These are phyloP conservation scores for Hydrolagus affinis DNA, from an alignment of 2,113 vertebrate species.

Conservation along the genomic window DNA sequence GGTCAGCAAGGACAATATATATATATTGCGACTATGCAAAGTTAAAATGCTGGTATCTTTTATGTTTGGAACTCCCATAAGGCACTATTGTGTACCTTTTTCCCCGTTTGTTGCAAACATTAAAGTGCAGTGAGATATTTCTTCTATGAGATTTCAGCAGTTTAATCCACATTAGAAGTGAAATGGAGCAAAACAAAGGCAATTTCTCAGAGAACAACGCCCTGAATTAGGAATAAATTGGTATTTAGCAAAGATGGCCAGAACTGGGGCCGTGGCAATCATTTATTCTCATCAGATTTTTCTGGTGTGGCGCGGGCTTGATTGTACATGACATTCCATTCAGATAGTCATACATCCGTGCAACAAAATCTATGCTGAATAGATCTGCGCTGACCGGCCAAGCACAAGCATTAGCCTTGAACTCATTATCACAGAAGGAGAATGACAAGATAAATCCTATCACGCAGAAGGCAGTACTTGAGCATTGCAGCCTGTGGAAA, in stretches of 20 bases:
- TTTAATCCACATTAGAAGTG: too few species aligned
- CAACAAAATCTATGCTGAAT: background rate
- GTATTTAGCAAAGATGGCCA: background rate
- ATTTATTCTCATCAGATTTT: background rate
- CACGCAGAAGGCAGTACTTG: background rate
- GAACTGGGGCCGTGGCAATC: background rate
- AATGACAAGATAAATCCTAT: background rate
- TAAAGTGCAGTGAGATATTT: too few species aligned
- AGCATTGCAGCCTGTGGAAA: background rate
- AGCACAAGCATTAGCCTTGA: conserved; percentile 14
- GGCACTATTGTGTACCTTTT: too few species aligned
- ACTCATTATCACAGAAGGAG: background rate
- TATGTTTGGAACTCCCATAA: too few species aligned
- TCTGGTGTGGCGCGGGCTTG: background rate
- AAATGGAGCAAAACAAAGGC: too few species aligned
- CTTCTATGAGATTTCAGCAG: too few species aligned
- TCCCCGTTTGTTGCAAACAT: too few species aligned
- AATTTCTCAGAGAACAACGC: background rate
- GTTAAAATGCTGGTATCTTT: too few species aligned
- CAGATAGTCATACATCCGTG: background rate
- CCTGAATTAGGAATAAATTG: background rate
- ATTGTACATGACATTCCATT: conserved; percentile 4
- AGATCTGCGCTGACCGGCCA: background rate
- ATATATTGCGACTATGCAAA: too few species aligned
- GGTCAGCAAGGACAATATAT: too few species aligned